phyloP scores from a whole-genome alignment of 1,140 invertebrate species.

The Eciton burchellii region DNA sequence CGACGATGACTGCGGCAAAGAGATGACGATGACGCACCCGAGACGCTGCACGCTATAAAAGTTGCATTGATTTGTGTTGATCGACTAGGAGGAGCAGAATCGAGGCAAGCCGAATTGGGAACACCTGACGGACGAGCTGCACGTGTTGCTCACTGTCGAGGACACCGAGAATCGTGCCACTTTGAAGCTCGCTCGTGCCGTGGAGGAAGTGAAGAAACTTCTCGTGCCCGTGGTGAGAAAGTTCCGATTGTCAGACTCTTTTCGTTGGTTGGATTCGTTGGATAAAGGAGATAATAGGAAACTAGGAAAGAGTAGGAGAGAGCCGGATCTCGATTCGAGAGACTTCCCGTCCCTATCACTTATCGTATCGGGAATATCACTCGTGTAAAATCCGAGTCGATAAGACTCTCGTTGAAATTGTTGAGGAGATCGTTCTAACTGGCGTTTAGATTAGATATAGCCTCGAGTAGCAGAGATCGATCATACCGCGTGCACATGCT shows the following conservation, averaged over 20 bases:
- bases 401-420: no score
- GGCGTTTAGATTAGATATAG: not conserved
- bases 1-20: no score
- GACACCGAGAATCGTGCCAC: conserved; percentile 98
- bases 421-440: no score
- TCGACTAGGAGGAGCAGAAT: conserved; percentile 97
- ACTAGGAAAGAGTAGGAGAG: conserved; percentile 45
- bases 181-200: conserved; percentile 96
- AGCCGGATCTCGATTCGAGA: no score
- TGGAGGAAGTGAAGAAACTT: conserved; percentile 99
- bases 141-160: conserved; percentile 99
- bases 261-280: no score
- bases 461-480: not conserved
- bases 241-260: conserved; percentile 77
- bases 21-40: no score
- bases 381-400: no score
- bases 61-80: conserved; percentile 12
- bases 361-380: no score
- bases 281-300: conserved; percentile 2
- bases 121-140: conserved; percentile 99
- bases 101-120: conserved; percentile 99
- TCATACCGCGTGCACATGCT: conserved; percentile 63
- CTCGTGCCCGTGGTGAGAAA: conserved; percentile 92
- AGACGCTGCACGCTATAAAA: conserved; percentile 37
- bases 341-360: no score